Evolutionary conservation across 2,113 vertebrate species (phyloP).

Genomic region (Sapayoa aenigma): DNA sequence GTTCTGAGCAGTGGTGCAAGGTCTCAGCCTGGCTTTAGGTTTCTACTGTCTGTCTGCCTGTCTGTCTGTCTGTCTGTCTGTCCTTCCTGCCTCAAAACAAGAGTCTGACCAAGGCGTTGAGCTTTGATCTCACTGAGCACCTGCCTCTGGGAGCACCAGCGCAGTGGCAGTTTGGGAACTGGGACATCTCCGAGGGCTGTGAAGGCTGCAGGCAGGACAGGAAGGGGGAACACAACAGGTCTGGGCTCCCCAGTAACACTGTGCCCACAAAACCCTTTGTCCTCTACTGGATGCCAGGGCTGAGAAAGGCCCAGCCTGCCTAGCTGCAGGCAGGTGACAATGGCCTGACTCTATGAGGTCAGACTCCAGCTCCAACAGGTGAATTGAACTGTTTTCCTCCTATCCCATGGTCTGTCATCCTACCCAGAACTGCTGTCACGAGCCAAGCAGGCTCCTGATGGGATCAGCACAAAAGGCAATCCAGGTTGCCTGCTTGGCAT

Average conservation of each 20-base stretch:
- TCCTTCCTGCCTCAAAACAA: neutral
- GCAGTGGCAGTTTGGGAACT: neutral
- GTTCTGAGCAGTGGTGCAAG: neutral
- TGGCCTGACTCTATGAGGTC: neutral
- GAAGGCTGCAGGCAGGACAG: neutral
- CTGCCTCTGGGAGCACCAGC: neutral
- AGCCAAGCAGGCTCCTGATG: neutral
- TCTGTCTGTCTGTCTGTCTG: neutral
- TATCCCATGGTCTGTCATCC: neutral
- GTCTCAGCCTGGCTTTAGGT: neutral
- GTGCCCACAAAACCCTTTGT: neutral
- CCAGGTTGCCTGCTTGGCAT: neutral
- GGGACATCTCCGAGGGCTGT: neutral
- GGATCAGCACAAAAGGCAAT: neutral
- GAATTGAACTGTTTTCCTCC: neutral
- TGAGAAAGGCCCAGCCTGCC: neutral
- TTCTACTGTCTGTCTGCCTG: neutral
- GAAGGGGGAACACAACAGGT: too few relatives aligned
- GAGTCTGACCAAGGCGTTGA: fast-evolving
- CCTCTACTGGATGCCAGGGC: neutral
- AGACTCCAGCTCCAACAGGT: neutral
- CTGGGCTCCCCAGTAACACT: neutral
- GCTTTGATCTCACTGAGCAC: neutral
- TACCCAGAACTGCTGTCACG: neutral
- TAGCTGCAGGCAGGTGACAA: neutral